Evolutionary conservation across 2,888 invertebrate species (phyloP), one percentile per base, ranked within the genome.

Genomic region (Subacronicta megacephala): DNA sequence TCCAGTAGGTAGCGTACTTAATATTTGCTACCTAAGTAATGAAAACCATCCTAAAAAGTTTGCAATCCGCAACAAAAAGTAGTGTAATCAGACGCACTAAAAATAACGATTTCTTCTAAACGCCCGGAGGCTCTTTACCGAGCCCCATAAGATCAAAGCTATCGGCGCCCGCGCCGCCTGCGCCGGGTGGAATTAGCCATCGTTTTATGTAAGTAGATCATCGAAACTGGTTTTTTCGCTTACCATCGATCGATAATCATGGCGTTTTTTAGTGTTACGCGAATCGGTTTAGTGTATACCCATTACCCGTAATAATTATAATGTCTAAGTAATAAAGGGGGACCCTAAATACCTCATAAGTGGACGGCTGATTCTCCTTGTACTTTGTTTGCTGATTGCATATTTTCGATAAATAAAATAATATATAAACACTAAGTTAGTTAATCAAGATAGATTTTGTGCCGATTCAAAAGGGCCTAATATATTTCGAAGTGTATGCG

Each of bases 151-250:
- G 71, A 68, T 75, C 68, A 68, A 74, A 80, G 64, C 52, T n/a
- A n/a, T n/a, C n/a, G n/a, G n/a, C 42, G 23, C 47, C 58, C 51
- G 2, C 29, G 65, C 74, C 77, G 76, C 66, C 23, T n/a, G n/a
- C 31, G 31, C 31, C 31, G n/a, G 54, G 54, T 15, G 18, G 69
- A 68, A 81, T 83, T 84, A 79, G 49, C 55, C 51, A 46, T 55
- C 80, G 67, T 80, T 80, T 63, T 56, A 67, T 68, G 76, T 75
- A 84, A 81, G 84, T 77, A 82, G 83, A 81, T 73, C 82, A 75
- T 18, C 23, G 17, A 20, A 57, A 41, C 62, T 16, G 52, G 56
- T 77, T 70, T 62, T 62, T 59, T 45, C 37, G 52, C 51, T 45
- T 40, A 29, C 51, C 52, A 54, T 56, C 46, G 69, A 72, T 68